Evolutionary conservation across 2,113 vertebrate species (phyloP), one percentile per base, ranked within the genome.

Genomic region (Calidris pugnax): DNA sequence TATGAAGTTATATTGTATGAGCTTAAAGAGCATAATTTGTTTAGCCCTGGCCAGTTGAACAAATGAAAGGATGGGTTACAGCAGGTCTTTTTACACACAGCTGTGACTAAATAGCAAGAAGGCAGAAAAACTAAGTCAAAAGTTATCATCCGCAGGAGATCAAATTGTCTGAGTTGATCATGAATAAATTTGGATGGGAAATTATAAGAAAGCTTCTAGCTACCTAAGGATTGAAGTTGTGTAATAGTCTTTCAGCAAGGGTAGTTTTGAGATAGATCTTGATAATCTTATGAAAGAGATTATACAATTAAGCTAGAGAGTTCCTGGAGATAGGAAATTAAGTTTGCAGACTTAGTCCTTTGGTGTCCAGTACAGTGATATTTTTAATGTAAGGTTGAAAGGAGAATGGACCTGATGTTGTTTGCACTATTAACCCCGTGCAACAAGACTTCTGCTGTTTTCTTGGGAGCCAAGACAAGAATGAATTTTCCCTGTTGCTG

Each of bases 231-330:
- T 2, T 89, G 87, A 72, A 85, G 93, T 96, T 97, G 95, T 83
- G 27, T 91, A 96, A 97, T 89, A 92, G 89, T 87, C 53, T 91
- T 94, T 94, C 93, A 91, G 41, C 96, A 96, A 96, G 57, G 53
- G 37, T 87, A 87, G 91, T 96, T 97, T 96, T 96, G 94, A 91
- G 95, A 95, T 96, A 94, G 94, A 89, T 95, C 95, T 91, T 93
- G 95, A 96, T 96, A 96, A 94, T 91, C 91, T 93, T 85, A 79
- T 91, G 87, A 64, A 96, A 89, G 81, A 94, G 87, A 64, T 96
- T 91, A 93, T 95, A 94, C 85, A 96, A 92, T 95, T 93, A 95
- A 93, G 64, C 89, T 85, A 85, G 69, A 91, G 74, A 87, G 87
- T 85, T 95, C 91, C 87, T 28, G 56, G 93, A 96, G 93, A 96